These are phyloP conservation scores for Tenthredo mesomela DNA, from an alignment of 2,888 invertebrate species.

Conservation along the genomic window DNA sequence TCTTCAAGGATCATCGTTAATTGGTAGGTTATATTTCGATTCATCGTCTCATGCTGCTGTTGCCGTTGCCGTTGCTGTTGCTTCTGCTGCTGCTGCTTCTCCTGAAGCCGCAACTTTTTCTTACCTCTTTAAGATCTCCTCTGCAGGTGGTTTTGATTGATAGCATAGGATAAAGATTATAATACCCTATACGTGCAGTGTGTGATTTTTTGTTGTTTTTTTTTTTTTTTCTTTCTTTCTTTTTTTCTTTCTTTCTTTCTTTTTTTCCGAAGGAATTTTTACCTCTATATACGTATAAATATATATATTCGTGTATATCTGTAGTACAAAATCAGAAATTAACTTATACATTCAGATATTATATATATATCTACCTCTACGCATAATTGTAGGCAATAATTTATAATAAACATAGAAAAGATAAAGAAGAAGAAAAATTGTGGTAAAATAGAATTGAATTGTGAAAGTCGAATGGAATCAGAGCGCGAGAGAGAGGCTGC, in stretches of 20 bases:
- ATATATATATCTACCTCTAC: no score
- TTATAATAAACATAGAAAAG: background rate
- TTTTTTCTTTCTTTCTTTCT: background rate
- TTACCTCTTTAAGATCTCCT: background rate
- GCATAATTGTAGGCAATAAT: background rate
- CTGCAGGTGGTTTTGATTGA: constrained; percentile 24
- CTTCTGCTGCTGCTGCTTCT: background rate
- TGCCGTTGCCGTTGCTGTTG: background rate
- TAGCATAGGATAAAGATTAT: constrained; percentile 18
- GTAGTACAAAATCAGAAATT: background rate
- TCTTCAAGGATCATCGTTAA: constrained; percentile 27
- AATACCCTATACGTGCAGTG: background rate
- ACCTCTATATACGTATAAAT: constrained; percentile 15
- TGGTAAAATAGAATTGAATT: background rate
- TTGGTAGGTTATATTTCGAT: constrained; percentile 39
- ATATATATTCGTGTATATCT: constrained; percentile 18
- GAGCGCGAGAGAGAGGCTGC: background rate
- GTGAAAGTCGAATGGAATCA: background rate
- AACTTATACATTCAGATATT: background rate
- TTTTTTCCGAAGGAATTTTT: background rate
- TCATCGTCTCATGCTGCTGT: constrained; percentile 15
- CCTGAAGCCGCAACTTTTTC: background rate
- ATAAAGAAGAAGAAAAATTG: background rate
- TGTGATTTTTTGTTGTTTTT: background rate
- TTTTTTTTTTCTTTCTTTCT: background rate